Evolutionary conservation across 2,888 invertebrate genomes (phyloP), one percentile per base, ranked within the genome.

Genomic region (Cephus pygmeus): DNA sequence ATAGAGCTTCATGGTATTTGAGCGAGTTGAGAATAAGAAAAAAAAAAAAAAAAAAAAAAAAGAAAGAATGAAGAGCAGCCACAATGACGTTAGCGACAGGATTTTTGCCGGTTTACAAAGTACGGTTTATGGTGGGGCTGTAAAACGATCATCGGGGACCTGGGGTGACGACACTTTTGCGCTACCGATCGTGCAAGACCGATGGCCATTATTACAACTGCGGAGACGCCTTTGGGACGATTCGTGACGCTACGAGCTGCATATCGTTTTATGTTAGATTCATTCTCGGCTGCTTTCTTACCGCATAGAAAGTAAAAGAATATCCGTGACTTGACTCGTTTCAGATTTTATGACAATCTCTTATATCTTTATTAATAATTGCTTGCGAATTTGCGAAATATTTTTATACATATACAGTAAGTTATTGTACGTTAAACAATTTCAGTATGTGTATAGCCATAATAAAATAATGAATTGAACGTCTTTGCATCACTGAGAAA

Each of bases 141-240:
- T 89, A 90, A 90, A 90, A 84, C 86, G 85, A 90, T 90, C 86
- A 90, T 90, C 82, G 87, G 80, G 83, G 81, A 79, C 83, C 84
- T 86, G 82, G 87, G 86, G 90, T 89, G 90, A 88, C 87, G 90
- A 90, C 88, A 87, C 87, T 88, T 87, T 87, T 82, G 87, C 87
- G 88, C 87, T 89, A 88, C 89, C 87, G 88, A 88, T 78, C 23
- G 34, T 75, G 79, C 81, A 76, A 79, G 81, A 81, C 40, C 69
- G 34, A 34, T 71, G 80, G 80, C 77, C 77, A 81, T 84, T 81
- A 82, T 84, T 80, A 79, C 79, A 82, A 71, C 71, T 71, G 71
- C 15, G 34, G 2, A 40, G 23, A 40, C 6, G 40, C 40, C 40
- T 40, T 40, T 40, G 15, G 40, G 40, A 56, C 23, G 40, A 56